Conservation (phyloP, 2,113 vertebrate species). For the Tragelaphus scriptus region DNA sequence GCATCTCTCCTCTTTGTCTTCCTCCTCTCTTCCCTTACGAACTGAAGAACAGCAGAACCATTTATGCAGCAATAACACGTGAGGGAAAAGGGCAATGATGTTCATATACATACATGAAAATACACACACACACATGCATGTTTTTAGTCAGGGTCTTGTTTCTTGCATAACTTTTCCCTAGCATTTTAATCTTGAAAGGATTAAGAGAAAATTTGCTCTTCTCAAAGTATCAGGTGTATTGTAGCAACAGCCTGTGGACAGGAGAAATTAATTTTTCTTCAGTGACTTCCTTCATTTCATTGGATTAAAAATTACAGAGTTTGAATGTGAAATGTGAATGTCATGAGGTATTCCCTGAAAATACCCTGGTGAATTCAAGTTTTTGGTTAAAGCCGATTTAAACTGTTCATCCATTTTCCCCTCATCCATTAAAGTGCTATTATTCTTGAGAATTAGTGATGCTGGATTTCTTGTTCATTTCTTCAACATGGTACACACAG, state of each 20-base stretch:
- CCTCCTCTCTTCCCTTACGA: neutral
- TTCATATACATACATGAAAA: neutral
- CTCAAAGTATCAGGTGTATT: neutral
- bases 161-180: neutral
- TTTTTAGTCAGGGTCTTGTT: neutral
- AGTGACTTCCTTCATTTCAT: neutral
- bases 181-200: neutral
- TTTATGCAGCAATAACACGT: neutral
- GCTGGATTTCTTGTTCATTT: neutral
- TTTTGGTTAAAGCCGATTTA: neutral
- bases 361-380: neutral
- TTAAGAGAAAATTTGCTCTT: neutral
- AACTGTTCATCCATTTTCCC: neutral
- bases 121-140: neutral
- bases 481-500: neutral
- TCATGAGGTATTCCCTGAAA: neutral
- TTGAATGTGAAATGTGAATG: conserved; percentile 28
- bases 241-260: neutral
- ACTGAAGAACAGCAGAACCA: neutral
- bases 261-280: neutral
- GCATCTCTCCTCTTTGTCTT: neutral
- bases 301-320: neutral
- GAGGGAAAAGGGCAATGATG: neutral
- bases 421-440: neutral
- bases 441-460: neutral